A percentile compares a stretch with the other conserved stretches of the same genome.
These are phyloP conservation scores for Acrossocheilus fasciatus DNA, from an alignment of 2,797 vertebrate genomes.

Conservation along the genomic window DNA sequence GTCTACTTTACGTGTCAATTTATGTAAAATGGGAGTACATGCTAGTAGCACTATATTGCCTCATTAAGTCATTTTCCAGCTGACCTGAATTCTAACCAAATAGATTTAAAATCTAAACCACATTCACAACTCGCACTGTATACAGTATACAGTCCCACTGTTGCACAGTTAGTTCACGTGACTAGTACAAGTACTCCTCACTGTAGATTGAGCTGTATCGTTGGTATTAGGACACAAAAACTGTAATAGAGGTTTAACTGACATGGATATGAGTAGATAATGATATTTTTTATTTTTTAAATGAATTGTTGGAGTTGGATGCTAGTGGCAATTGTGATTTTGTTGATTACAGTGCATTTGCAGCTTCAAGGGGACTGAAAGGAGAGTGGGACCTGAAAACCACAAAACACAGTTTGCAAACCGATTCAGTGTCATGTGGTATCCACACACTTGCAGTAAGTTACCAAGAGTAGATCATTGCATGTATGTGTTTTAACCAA, in stretches of 20 bases:
- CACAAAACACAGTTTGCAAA: too few species aligned
- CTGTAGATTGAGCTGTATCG: not conserved
- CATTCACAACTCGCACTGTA: not conserved
- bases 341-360: too few species aligned
- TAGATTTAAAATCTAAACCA: too few species aligned
- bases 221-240: not conserved
- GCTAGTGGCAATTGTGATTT: not conserved
- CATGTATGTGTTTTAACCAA: too few species aligned
- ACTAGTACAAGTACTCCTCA: not conserved
- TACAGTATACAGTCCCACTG: not conserved
- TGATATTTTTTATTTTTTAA: too few species aligned
- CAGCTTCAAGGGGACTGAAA: too few species aligned
- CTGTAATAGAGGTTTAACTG: not conserved
- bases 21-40: not conserved
- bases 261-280: not conserved
- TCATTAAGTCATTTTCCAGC: not conserved
- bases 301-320: not conserved
- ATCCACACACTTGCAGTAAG: too few species aligned
- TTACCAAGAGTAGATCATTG: too few species aligned
- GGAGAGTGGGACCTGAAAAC: too few species aligned
- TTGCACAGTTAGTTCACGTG: not conserved
- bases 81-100: too few species aligned
- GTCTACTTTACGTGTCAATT: not conserved
- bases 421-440: too few species aligned
- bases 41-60: not conserved